phyloP scores from a whole-genome alignment of 2,797 vertebrate genomes.

The Dendrocincla tyrannina region DNA sequence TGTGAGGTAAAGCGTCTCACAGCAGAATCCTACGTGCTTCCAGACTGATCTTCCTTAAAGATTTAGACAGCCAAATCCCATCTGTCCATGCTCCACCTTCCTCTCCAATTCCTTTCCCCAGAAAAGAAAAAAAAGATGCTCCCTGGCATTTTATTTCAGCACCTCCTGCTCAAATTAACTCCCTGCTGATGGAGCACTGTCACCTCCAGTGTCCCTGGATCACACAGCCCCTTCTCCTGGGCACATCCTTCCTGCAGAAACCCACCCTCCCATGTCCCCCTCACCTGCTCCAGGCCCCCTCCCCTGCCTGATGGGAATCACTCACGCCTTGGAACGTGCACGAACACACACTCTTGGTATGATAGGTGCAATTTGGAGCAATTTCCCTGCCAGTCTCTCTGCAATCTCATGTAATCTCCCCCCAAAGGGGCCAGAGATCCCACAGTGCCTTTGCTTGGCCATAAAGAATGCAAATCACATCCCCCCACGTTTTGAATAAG shows the following conservation, averaged over 20 bases:
- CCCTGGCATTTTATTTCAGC: neutral
- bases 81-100: neutral
- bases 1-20: conserved; percentile 30
- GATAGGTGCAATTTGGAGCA: conserved; percentile 5
- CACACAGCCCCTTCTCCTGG: neutral
- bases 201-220: rapidly evolving
- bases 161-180: neutral
- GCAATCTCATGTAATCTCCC: neutral
- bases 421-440: conserved; percentile 1
- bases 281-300: neutral
- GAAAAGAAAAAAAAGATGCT: neutral
- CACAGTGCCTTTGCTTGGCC: neutral
- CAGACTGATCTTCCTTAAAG: neutral
- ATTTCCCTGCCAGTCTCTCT: conserved; percentile 30
- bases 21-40: neutral
- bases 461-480: conserved; percentile 33
- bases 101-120: neutral
- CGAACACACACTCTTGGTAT: neutral
- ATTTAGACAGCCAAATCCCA: neutral
- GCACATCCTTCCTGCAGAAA: neutral
- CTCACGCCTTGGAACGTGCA: rapidly evolving
- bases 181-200: neutral
- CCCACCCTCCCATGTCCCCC: neutral
- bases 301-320: neutral
- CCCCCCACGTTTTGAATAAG: neutral